Evolutionary conservation across 1,140 invertebrate genomes (phyloP).

Genomic region (Leptoteleia sp.): DNA sequence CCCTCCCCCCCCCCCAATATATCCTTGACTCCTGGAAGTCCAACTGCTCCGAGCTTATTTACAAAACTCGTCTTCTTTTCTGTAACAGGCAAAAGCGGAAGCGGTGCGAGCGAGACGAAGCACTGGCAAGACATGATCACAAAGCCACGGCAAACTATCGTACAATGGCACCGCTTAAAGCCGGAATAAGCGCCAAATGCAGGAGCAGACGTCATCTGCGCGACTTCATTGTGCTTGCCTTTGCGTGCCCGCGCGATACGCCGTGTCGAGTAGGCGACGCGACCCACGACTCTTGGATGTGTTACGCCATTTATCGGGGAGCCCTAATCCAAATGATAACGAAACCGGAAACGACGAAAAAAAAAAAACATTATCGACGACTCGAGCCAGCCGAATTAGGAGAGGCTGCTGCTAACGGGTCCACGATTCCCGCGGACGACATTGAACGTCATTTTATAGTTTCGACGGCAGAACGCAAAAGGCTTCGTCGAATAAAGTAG

Average conservation of each 20-base stretch:
- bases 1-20: too few species aligned
- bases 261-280: constrained; percentile 10
- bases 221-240: constrained; percentile 43
- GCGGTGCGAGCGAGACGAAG: constrained; percentile 94
- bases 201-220: constrained; percentile 25
- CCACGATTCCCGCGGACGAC: constrained; percentile 11
- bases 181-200: constrained; percentile 84
- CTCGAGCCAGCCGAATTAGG: constrained; percentile 1
- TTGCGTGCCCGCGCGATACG: constrained; percentile 41
- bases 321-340: constrained; percentile 24
- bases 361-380: constrained; percentile 15
- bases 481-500: constrained; percentile 46
- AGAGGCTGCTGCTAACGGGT: constrained; percentile 7
- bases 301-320: constrained; percentile 8
- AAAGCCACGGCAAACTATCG: constrained; percentile 94
- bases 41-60: too few species aligned
- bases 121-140: constrained; percentile 98
- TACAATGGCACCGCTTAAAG: constrained; percentile 95
- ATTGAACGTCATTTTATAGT: constrained; percentile 51
- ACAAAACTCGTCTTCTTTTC: too few species aligned
- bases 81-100: constrained; percentile 91
- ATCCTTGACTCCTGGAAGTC: too few species aligned
- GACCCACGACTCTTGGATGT: constrained; percentile 16
- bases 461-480: constrained; percentile 32
- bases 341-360: constrained; percentile 40